Conservation (phyloP, 2,797 vertebrate genomes). For the Gastrophryne carolinensis region DNA sequence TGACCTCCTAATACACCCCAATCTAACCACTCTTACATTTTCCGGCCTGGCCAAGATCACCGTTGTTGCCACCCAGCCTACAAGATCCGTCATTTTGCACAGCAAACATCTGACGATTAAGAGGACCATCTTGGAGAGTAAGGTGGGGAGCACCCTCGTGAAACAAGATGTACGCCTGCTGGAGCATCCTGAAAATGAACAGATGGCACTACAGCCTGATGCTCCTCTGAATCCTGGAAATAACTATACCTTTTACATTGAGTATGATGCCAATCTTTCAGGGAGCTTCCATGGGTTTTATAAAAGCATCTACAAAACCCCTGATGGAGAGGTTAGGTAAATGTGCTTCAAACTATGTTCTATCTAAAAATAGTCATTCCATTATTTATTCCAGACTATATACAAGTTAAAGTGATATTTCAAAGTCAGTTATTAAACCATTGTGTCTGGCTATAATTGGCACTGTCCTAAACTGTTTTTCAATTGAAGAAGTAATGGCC, state of each 20-base stretch:
- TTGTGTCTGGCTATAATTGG: no score
- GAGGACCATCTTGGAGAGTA: conserved; percentile 63
- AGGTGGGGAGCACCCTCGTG: conserved; percentile 10
- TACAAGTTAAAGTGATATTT: no score
- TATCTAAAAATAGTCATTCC: no score
- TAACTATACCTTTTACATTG: conserved; percentile 72
- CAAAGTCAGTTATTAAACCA: no score
- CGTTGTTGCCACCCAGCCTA: conserved; percentile 69
- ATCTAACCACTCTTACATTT: conserved; percentile 81
- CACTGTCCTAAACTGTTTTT: no score
- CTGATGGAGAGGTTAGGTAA: conserved; percentile 79
- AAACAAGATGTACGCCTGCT: conserved; percentile 62
- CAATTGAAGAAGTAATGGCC: no score
- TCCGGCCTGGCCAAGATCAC: conserved; percentile 71
- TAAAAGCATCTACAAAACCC: conserved; percentile 84
- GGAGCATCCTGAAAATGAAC: conserved; percentile 74
- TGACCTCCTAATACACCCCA: conserved; percentile 81
- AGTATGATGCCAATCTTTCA: conserved; percentile 79
- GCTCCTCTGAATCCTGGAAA: conserved; percentile 65
- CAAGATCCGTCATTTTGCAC: conserved; percentile 75
- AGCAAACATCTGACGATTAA: conserved; percentile 73
- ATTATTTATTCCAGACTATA: no score
- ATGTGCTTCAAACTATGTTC: no score
- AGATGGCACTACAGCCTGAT: conserved; percentile 73
- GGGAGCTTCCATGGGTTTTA: conserved; percentile 86